Conservation (phyloP, 2,797 vertebrate species). For the Allobates femoralis region DNA sequence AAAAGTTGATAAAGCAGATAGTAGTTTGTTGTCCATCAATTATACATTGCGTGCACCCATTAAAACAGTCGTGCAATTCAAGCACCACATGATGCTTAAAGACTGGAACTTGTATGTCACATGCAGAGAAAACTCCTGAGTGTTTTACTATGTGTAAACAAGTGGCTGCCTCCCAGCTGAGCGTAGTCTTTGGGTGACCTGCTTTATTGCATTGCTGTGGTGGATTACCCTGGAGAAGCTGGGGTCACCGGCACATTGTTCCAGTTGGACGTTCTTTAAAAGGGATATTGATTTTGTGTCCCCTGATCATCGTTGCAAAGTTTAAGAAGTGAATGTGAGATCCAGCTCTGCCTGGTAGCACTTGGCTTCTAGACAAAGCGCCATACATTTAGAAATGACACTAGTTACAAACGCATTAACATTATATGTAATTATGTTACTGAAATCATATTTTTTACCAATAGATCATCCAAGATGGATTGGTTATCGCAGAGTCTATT, state of each 20-base stretch:
- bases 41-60: conserved; percentile 22
- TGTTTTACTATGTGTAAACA: conserved; percentile 59
- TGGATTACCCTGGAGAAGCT: conserved; percentile 48
- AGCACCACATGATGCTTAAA: conserved; percentile 52
- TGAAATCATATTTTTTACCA: conserved; percentile 15
- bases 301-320: conserved; percentile 63
- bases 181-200: conserved; percentile 61
- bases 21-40: conserved; percentile 35
- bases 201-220: conserved; percentile 47
- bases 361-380: conserved; percentile 49
- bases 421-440: conserved; percentile 26
- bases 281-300: conserved; percentile 73
- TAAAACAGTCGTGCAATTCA: conserved; percentile 10
- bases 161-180: conserved; percentile 39
- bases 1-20: not conserved
- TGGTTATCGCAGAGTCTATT: not conserved
- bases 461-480: conserved; percentile 1
- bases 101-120: conserved; percentile 54
- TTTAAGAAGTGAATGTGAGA: conserved; percentile 63
- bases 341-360: conserved; percentile 56
- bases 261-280: conserved; percentile 65
- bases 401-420: conserved; percentile 18
- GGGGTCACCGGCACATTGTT: conserved; percentile 65
- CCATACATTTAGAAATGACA: conserved; percentile 32
- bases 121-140: conserved; percentile 53